These are phyloP conservation scores for Elaphurus davidianus DNA, from an alignment of 2,113 vertebrate genomes.

Conservation along the genomic window DNA sequence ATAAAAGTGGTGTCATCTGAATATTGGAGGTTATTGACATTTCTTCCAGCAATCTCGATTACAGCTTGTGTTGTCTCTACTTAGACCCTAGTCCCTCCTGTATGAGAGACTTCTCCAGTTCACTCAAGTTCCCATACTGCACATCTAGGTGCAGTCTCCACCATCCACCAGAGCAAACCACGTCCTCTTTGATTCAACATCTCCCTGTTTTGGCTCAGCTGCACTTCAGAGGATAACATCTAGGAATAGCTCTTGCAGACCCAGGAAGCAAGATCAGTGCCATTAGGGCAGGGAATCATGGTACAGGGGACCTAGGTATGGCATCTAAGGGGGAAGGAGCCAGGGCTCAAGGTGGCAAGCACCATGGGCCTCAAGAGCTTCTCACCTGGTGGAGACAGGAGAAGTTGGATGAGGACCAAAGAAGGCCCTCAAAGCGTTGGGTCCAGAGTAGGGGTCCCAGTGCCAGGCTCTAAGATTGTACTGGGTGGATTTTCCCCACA, in stretches of 20 bases:
- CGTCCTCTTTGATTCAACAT: accelerated
- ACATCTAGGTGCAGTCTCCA: neutral
- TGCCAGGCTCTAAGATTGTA: neutral
- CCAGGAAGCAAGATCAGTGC: neutral
- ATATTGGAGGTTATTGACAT: neutral
- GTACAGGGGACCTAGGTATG: too few species aligned
- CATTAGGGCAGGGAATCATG: neutral
- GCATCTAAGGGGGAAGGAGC: neutral
- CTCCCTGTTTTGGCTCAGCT: neutral
- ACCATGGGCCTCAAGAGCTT: neutral
- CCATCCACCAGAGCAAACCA: neutral
- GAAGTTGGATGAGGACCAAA: neutral
- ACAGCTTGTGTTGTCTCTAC: neutral
- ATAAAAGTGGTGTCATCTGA: neutral
- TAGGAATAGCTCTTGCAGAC: neutral
- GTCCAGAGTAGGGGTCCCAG: neutral
- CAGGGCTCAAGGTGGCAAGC: neutral
- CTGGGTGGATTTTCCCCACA: too few species aligned
- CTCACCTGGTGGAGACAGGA: neutral
- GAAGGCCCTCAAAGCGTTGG: neutral
- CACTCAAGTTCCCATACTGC: accelerated
- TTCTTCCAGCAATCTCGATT: neutral
- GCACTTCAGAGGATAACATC: neutral
- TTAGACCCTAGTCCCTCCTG: neutral
- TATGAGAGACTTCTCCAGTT: neutral